Evolutionary conservation across 2,113 vertebrate species (phyloP), one percentile per base, ranked within the genome.

Genomic region (Dryoscopus gambensis): DNA sequence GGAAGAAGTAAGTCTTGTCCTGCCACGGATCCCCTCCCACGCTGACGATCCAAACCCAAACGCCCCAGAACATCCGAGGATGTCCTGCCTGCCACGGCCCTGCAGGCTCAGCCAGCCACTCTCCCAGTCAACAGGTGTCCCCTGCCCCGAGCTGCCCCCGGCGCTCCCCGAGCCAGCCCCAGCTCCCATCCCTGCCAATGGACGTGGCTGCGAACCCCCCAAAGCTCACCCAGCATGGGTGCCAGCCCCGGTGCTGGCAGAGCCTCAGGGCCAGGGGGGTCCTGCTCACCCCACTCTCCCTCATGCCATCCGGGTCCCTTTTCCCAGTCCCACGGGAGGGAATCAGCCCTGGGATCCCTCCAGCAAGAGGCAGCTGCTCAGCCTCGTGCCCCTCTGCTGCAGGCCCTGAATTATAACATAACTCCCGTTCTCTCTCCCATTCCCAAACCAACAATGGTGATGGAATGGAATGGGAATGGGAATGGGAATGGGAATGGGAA

Each of bases 241-340:
- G 40, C 23, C 49, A 75, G 64, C n/a, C 31, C 17, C 42, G 18
- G 35, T 3, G 1, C 31, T 12, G 13, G 8, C 39, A 31, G 16
- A n/a, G 37, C 50, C 55, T 19, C 59, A 27, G 0, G 6, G 42
- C 52, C 56, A 71, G 28, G 28, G 31, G 52, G 49, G 5, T 46
- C 74, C 63, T 7, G 20, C 63, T 35, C 10, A 8, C 10, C 19
- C 14, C 44, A 2, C 27, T 23, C 71, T 6, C 21, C 55, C 53
- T 5, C 13, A 23, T 8, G 35, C 55, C 62, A 3, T 9, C 9
- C 4, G 20, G 21, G 40, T 53, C 37, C 6, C 17, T 63, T 25
- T 13, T 28, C 39, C 4, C 53, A 5, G 37, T 30, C 13, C 27
- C 39, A 13, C 0, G 0, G 1, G 10, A 20, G 33, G 42, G 15